phyloP scores from a whole-genome alignment of 2,888 invertebrate genomes.

The Geotrupes spiniger region DNA sequence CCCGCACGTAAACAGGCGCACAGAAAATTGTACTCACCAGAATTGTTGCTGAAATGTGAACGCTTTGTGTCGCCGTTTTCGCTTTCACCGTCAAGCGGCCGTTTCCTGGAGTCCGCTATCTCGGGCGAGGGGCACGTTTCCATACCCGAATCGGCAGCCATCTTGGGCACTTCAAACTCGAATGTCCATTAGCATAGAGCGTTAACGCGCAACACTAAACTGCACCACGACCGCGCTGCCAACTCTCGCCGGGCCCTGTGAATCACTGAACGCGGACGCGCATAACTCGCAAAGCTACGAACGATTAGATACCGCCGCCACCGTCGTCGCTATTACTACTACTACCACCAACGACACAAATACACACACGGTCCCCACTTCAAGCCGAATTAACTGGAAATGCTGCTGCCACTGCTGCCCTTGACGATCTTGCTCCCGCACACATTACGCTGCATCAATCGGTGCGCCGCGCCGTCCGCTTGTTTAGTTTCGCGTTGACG shows the following conservation, averaged over 20 bases:
- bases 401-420: background rate
- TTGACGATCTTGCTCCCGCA: conserved; percentile 3
- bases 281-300: conserved; percentile 27
- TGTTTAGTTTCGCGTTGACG: conserved; percentile 6
- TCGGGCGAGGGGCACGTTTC: conserved; percentile 92
- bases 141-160: conserved; percentile 92
- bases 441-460: background rate
- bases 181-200: conserved; percentile 34
- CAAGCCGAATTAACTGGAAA: conserved; percentile 7
- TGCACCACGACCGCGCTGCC: conserved; percentile 11
- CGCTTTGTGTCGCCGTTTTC: conserved; percentile 87
- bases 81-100: conserved; percentile 82
- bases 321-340: background rate
- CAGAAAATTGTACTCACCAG: conserved; percentile 62
- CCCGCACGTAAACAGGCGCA: conserved; percentile 1
- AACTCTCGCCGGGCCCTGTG: conserved; percentile 9
- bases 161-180: conserved; percentile 40
- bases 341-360: conserved; percentile 5
- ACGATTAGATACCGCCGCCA: conserved; percentile 22
- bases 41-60: conserved; percentile 80
- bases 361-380: conserved; percentile 2
- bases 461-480: background rate
- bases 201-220: conserved; percentile 20
- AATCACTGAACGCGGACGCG: conserved; percentile 5
- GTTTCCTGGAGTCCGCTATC: conserved; percentile 86